A percentile compares a stretch with the other conserved stretches of the same genome.
These are phyloP conservation scores for Procambarus virginalis DNA, from an alignment of 1,140 invertebrate genomes.

Conservation along the genomic window DNA sequence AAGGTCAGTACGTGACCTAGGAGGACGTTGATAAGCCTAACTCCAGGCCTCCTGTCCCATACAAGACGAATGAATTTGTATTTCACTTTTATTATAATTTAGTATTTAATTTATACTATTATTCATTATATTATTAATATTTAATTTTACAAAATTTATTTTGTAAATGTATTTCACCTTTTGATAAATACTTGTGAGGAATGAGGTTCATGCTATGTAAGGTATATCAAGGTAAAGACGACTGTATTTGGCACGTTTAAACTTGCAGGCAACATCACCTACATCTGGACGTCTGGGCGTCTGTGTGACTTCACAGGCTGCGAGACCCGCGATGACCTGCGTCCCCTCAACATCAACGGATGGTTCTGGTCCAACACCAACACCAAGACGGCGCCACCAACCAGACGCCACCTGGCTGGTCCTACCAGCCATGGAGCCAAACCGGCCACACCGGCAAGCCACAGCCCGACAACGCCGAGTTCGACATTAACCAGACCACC, in stretches of 20 bases:
- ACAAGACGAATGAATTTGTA: too few species aligned
- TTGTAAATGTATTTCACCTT: too few species aligned
- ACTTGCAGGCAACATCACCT: constrained; percentile 86
- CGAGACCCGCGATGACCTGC: constrained; percentile 87
- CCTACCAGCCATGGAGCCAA: constrained; percentile 86
- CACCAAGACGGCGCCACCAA: constrained; percentile 90
- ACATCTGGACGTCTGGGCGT: constrained; percentile 93
- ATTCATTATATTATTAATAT: neutral
- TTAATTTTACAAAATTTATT: neutral
- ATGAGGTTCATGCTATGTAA: too few species aligned
- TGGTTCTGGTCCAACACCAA: constrained; percentile 96
- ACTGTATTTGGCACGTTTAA: neutral
- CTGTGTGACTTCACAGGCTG: constrained; percentile 95
- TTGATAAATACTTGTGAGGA: too few species aligned
- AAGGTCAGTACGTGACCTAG: too few species aligned
- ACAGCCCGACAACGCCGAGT: constrained; percentile 93
- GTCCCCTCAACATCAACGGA: constrained; percentile 87
- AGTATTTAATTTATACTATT: neutral
- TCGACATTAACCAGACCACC: constrained; percentile 90
- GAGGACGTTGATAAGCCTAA: too few species aligned
- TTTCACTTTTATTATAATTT: too few species aligned
- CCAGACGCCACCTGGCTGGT: constrained; percentile 77
- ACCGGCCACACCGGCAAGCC: constrained; percentile 90
- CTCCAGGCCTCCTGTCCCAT: too few species aligned
- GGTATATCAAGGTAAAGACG: too few species aligned